Percentiles rank a stretch among this genome's conserved stretches.
phyloP scores from a whole-genome alignment of 2,797 vertebrate species.

The Danio tinwini region DNA sequence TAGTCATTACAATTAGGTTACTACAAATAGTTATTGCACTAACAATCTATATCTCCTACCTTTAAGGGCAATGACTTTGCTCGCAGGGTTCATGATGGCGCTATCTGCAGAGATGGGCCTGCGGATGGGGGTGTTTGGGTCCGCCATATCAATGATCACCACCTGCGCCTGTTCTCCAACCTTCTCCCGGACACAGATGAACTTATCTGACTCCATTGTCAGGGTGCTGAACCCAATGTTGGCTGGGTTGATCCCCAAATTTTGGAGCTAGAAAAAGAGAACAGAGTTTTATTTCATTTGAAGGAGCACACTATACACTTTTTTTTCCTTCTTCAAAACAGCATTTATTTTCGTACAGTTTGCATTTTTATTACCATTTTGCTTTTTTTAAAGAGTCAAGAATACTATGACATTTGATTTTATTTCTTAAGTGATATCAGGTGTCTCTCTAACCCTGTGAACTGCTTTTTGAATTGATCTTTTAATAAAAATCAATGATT shows the following conservation, averaged over 20 bases:
- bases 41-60: conserved; percentile 76
- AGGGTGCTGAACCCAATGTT: conserved; percentile 99
- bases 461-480: not conserved
- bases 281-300: not conserved
- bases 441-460: not conserved
- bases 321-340: too few relatives aligned
- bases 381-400: not conserved
- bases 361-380: not conserved
- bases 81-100: conserved; percentile 99
- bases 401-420: not conserved
- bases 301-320: not conserved
- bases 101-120: conserved; percentile 98
- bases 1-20: conserved; percentile 9
- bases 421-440: not conserved
- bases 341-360: not conserved
- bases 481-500: not conserved
- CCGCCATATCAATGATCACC: conserved; percentile 98
- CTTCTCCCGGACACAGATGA: conserved; percentile 98
- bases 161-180: conserved; percentile 97
- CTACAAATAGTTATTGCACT: not conserved
- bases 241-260: conserved; percentile 96
- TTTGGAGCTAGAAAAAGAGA: conserved; percentile 87
- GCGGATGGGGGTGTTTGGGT: conserved; percentile 95
- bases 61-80: conserved; percentile 99
- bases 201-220: conserved; percentile 99